Evolutionary conservation across 2,113 vertebrate species (phyloP).

Genomic region (Cynocephalus volans): DNA sequence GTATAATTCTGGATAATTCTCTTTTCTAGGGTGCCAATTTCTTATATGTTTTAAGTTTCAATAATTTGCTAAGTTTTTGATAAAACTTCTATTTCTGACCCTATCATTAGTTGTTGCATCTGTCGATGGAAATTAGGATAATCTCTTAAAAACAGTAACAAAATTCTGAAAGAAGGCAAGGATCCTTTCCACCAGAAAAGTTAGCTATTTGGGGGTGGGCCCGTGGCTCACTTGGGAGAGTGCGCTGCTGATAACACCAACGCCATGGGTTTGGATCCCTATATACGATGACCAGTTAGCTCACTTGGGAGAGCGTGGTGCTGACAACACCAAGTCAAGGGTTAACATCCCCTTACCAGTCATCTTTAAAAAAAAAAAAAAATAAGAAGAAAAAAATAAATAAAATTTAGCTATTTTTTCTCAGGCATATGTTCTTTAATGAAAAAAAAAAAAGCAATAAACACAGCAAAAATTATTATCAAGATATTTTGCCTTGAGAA

Average conservation of each 20-base stretch:
- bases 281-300: too few relatives aligned
- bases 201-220: not conserved
- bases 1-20: constrained; percentile 82
- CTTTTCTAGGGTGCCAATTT: constrained; percentile 74
- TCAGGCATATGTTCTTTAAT: not conserved
- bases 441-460: not conserved
- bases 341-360: too few relatives aligned
- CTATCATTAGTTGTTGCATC: constrained; percentile 64
- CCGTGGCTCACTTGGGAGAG: too few relatives aligned
- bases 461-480: constrained; percentile 17
- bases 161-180: not conserved
- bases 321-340: too few relatives aligned
- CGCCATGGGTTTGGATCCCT: too few relatives aligned
- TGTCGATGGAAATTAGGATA: constrained; percentile 27
- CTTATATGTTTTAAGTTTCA: constrained; percentile 59
- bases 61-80: constrained; percentile 69
- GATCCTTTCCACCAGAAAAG: not conserved
- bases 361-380: too few relatives aligned
- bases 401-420: constrained; percentile 7
- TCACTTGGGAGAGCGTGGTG: too few relatives aligned
- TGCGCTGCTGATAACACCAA: too few relatives aligned
- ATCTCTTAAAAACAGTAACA: not conserved
- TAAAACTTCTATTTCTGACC: constrained; percentile 41
- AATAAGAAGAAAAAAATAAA: not conserved
- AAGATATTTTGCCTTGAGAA: not conserved